phyloP scores from a whole-genome alignment of 1,140 invertebrate genomes.

The Uloborus diversus region DNA sequence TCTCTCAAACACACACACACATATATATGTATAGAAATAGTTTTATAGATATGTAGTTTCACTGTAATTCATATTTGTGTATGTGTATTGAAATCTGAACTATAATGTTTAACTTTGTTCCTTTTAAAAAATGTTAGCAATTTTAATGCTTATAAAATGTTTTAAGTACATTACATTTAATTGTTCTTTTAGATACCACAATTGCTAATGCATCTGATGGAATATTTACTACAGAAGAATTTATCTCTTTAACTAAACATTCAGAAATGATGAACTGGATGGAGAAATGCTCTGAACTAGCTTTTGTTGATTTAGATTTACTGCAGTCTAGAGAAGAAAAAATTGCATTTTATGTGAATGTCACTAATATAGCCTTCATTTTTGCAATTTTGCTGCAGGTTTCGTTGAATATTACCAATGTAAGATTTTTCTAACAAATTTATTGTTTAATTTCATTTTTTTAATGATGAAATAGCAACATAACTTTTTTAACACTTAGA shows the following conservation, averaged over 20 bases:
- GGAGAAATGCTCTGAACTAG: conserved; percentile 39
- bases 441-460: too few relatives aligned
- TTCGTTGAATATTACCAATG: too few relatives aligned
- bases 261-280: conserved; percentile 31
- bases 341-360: conserved; percentile 45
- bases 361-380: conserved; percentile 41
- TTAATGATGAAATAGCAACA: too few relatives aligned
- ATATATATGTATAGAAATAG: background rate
- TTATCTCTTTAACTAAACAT: conserved; percentile 21
- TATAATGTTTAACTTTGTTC: background rate
- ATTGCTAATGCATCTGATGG: conserved; percentile 13
- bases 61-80: background rate
- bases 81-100: background rate
- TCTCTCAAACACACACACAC: too few relatives aligned
- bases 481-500: too few relatives aligned
- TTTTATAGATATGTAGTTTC: background rate
- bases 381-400: conserved; percentile 42
- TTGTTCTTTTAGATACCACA: conserved; percentile 19
- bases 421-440: too few relatives aligned
- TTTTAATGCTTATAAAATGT: too few relatives aligned
- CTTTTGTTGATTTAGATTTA: conserved; percentile 37
- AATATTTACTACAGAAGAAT: background rate
- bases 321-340: conserved; percentile 40
- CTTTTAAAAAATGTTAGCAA: too few relatives aligned
- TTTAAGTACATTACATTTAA: too few relatives aligned